Evolutionary conservation across 2,113 vertebrate species (phyloP), one percentile per base, ranked within the genome.

Genomic region (Eudorcas thomsonii): DNA sequence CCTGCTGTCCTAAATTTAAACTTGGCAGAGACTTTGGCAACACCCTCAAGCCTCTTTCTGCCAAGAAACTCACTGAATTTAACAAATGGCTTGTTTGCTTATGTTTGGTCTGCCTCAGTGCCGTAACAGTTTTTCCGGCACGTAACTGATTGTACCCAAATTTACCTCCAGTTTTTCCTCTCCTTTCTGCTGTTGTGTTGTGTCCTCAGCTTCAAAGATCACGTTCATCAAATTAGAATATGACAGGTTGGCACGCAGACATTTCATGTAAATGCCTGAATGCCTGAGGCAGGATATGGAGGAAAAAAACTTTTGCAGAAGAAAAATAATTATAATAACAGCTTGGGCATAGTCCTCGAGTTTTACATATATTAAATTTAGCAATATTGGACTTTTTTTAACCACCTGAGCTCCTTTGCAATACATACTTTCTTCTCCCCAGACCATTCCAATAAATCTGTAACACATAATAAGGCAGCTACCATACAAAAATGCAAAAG

Each of bases 191-290:
- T 89, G n/a, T 39, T 91, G 59, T 71, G 88, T 43, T 23, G 52
- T 81, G 88, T 94, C 59, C 94, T 88, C 67, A 55, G 52, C 80
- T 86, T 94, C 52, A 94, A 97, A 94, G 88, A 91, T 89, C 96
- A 91, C 16, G 4, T 55, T 86, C 91, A 77, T 92, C 92, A 71
- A 80, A 90, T 94, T 74, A 86, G 80, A 89, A 84, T 74, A 89
- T 19, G 48, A 71, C 55, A 92, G 52, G 80, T 26, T 92, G 78
- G 71, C 88, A 71, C 1, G 8, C 52, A 92, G 94, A 88, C 14
- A 45, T 67, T 39, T 94, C 54, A 59, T 45, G 55, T 39, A 96
- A 64, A 94, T 59, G 60, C 55, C 80, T 90, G 83, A 81, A 33
- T 17, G 94, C 67, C 89, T 77, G 89, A 60, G 77, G 86, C 81